Conservation (phyloP, 1,140 invertebrate species). For the Drosophila sp. region DNA sequence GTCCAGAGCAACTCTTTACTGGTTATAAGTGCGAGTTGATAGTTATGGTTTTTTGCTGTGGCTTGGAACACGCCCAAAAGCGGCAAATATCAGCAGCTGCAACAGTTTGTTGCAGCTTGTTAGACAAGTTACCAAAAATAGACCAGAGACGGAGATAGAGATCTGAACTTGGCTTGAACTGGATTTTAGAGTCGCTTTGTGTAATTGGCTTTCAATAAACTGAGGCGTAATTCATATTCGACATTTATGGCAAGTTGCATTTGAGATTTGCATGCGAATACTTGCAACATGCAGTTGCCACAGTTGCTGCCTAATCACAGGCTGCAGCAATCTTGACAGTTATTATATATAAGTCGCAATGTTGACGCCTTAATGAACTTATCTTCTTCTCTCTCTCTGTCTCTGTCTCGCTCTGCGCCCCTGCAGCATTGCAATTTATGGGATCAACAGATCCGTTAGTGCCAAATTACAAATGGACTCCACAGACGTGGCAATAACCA, state of each 20-base stretch:
- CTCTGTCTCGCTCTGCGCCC: not conserved
- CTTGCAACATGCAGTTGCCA: conserved; percentile 37
- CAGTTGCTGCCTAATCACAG: conserved; percentile 49
- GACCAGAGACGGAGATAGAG: conserved; percentile 43
- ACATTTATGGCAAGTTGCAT: conserved; percentile 52
- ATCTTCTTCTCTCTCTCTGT: not conserved
- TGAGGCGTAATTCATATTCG: conserved; percentile 56
- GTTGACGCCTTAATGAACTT: conserved; percentile 61
- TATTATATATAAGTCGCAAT: conserved; percentile 58
- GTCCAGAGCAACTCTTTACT: conserved; percentile 15
- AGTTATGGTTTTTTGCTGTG: conserved; percentile 59
- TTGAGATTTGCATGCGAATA: conserved; percentile 16
- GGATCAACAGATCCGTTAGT: conserved; percentile 80
- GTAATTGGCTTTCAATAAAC: conserved; percentile 59
- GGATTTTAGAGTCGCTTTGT: conserved; percentile 12
- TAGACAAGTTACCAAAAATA: conserved; percentile 81
- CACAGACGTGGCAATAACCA: conserved; percentile 75
- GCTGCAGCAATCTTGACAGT: conserved; percentile 67
- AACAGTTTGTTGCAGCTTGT: conserved; percentile 43
- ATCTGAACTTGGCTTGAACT: conserved; percentile 49
- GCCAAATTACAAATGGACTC: conserved; percentile 78
- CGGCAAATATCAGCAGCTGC: conserved; percentile 45
- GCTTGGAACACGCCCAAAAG: conserved; percentile 64
- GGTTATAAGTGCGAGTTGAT: conserved; percentile 43
- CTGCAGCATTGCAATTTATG: conserved; percentile 67